Evolutionary conservation across 2,888 invertebrate species (phyloP).

Genomic region (Chloroclystis v-ata): DNA sequence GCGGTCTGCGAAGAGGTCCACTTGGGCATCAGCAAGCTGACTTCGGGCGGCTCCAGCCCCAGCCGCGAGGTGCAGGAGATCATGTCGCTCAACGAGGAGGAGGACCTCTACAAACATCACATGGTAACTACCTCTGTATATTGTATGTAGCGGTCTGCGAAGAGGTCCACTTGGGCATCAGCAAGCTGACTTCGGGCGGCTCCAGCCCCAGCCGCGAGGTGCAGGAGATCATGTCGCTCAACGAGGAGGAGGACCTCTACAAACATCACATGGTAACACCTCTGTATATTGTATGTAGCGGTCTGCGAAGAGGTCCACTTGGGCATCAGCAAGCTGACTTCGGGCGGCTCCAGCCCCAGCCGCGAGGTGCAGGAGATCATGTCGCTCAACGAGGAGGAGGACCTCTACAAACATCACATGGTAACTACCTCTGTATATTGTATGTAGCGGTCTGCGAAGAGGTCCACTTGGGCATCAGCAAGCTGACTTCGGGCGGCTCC

Average conservation of each 20-base stretch:
- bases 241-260: too few species aligned
- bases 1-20: constrained; percentile 24
- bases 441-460: background rate
- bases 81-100: constrained; percentile 80
- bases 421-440: background rate
- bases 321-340: constrained; percentile 71
- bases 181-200: too few species aligned
- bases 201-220: too few species aligned
- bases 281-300: constrained; percentile 3
- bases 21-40: constrained; percentile 59
- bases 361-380: constrained; percentile 93
- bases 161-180: too few species aligned
- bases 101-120: constrained; percentile 48
- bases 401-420: constrained; percentile 47
- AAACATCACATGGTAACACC: background rate
- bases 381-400: constrained; percentile 76
- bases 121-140: constrained; percentile 23
- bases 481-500: too few species aligned
- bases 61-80: constrained; percentile 94
- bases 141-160: background rate
- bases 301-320: constrained; percentile 10
- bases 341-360: constrained; percentile 93
- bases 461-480: too few species aligned
- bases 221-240: too few species aligned
- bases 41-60: constrained; percentile 92